These are phyloP conservation scores for Patiria miniata DNA, from an alignment of 35 echinoderm and acorn worm genomes.

Conservation along the genomic window DNA sequence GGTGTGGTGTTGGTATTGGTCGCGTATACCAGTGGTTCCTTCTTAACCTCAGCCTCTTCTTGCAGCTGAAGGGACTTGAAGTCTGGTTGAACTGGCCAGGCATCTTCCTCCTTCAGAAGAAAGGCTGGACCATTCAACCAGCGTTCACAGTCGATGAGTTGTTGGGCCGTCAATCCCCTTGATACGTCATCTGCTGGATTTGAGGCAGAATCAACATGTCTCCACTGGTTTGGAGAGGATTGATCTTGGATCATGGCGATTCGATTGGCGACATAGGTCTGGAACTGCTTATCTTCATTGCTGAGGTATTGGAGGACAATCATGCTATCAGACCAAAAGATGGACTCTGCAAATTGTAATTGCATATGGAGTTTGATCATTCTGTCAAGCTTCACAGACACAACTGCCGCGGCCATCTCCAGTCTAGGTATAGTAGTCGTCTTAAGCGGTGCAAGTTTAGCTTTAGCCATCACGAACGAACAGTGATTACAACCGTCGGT, in stretches of 20 bases:
- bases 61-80: too few species aligned
- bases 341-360: background rate
- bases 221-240: conserved; percentile 42
- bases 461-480: conserved; percentile 53
- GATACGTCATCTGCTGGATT: too few species aligned
- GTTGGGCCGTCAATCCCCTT: too few species aligned
- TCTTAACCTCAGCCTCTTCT: background rate
- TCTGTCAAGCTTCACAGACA: conserved; percentile 18
- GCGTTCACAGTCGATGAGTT: too few species aligned
- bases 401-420: conserved; percentile 52
- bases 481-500: conserved; percentile 25
- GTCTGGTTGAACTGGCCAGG: too few species aligned
- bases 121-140: background rate
- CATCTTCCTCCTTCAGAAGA: conserved; percentile 51
- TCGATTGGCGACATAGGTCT: conserved; percentile 66
- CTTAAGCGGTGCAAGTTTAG: conserved; percentile 41
- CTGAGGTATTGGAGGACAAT: too few species aligned
- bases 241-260: conserved; percentile 29
- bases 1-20: too few species aligned
- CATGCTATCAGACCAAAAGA: conserved; percentile 77
- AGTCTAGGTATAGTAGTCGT: conserved; percentile 54
- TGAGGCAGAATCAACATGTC: too few species aligned
- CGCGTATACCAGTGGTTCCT: background rate
- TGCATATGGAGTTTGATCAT: conserved; percentile 22
- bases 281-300: too few species aligned